Conservation (phyloP, 2,888 invertebrate species). For the Notodonta dromedarius region DNA sequence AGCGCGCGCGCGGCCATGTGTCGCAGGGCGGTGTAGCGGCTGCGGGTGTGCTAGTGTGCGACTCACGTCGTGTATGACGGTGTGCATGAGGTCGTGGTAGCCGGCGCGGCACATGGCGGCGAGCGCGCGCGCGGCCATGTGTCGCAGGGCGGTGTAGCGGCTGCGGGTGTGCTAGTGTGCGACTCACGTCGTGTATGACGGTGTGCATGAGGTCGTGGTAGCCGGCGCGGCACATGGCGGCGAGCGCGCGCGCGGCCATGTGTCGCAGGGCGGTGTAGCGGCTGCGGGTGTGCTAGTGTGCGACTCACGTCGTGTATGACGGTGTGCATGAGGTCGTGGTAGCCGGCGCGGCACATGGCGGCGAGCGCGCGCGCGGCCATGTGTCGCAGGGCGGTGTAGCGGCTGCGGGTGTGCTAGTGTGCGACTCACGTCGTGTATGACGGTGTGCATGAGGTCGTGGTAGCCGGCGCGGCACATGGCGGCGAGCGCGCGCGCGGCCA, state of each 20-base stretch:
- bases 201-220: constrained; percentile 88
- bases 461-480: constrained; percentile 88
- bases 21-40: constrained; percentile 75
- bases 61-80: constrained; percentile 82
- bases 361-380: constrained; percentile 95
- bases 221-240: constrained; percentile 88
- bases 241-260: constrained; percentile 94
- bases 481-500: constrained; percentile 94
- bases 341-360: constrained; percentile 87
- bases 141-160: constrained; percentile 82
- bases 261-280: constrained; percentile 85
- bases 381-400: constrained; percentile 85
- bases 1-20: constrained; percentile 95
- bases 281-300: constrained; percentile 79
- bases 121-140: constrained; percentile 94
- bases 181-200: constrained; percentile 80
- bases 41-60: constrained; percentile 80
- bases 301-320: constrained; percentile 81
- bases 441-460: constrained; percentile 87
- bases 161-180: constrained; percentile 81
- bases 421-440: constrained; percentile 80
- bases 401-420: constrained; percentile 80
- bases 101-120: constrained; percentile 89
- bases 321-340: constrained; percentile 88
- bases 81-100: constrained; percentile 88